These are phyloP conservation scores for Maniola hyperantus DNA, from an alignment of 2,888 invertebrate genomes.

Conservation along the genomic window DNA sequence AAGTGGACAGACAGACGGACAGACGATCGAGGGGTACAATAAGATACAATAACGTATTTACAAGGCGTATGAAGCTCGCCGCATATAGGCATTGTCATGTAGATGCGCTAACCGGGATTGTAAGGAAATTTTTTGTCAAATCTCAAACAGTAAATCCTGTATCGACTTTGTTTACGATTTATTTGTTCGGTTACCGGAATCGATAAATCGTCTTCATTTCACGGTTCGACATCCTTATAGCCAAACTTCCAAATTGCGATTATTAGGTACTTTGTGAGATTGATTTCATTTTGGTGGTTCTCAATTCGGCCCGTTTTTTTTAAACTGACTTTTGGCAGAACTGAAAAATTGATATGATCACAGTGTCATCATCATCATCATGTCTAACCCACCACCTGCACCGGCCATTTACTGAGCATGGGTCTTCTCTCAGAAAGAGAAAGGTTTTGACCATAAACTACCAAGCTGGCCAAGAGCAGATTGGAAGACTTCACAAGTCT, in stretches of 20 bases:
- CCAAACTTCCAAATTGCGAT: background rate
- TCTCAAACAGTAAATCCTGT: constrained; percentile 35
- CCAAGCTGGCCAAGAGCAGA: too few species aligned
- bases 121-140: constrained; percentile 38
- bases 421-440: too few species aligned
- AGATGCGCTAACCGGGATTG: constrained; percentile 37
- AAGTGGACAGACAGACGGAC: constrained; percentile 65
- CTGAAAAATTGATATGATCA: too few species aligned
- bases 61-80: constrained; percentile 55
- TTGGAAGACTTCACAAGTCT: too few species aligned
- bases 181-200: constrained; percentile 29
- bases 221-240: constrained; percentile 9
- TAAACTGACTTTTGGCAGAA: too few species aligned
- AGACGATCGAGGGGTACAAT: constrained; percentile 54
- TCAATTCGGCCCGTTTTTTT: too few species aligned
- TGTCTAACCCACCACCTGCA: too few species aligned
- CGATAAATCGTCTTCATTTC: constrained; percentile 25
- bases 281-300: too few species aligned
- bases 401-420: too few species aligned
- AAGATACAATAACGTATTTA: constrained; percentile 70
- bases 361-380: too few species aligned
- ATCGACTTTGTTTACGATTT: constrained; percentile 37
- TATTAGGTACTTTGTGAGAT: background rate
- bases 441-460: too few species aligned
- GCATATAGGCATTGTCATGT: constrained; percentile 49